phyloP scores from a whole-genome alignment of 2,113 vertebrate species.

The Microcebus jonahi region DNA sequence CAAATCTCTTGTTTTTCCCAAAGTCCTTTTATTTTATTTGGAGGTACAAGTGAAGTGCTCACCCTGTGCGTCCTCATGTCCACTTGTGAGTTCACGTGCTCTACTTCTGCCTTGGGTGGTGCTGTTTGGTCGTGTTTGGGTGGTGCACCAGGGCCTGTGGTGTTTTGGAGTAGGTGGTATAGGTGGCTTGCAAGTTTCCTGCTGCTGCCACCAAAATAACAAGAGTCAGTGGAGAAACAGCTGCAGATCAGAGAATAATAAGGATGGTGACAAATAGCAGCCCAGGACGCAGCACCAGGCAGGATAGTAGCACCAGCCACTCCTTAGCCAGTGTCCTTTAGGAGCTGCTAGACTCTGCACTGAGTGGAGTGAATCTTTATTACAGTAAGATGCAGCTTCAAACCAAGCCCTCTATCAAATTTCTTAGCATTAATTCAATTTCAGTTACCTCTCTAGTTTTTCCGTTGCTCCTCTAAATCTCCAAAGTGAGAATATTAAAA shows the following conservation, averaged over 20 bases:
- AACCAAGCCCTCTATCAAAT: not conserved
- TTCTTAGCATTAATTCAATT: not conserved
- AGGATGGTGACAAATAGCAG: not conserved
- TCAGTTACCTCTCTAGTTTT: not conserved
- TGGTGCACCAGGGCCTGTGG: not conserved
- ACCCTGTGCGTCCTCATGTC: fast-evolving
- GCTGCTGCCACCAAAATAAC: not conserved
- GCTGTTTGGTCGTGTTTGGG: not conserved
- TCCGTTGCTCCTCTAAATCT: not conserved
- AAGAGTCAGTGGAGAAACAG: not conserved
- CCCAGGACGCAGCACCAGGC: not conserved
- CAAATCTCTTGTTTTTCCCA: not conserved
- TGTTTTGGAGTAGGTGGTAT: not conserved
- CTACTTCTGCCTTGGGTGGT: not conserved
- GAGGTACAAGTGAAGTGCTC: not conserved
- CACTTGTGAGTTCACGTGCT: not conserved
- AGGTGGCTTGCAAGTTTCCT: not conserved
- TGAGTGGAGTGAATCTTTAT: fast-evolving
- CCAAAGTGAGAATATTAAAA: not conserved
- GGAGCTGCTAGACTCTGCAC: fast-evolving
- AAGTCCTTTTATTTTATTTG: not conserved
- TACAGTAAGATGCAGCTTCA: fast-evolving
- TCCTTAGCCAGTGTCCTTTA: fast-evolving
- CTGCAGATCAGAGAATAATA: not conserved
- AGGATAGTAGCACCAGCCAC: fast-evolving